Base-by-base conservation (phyloP, 2,888 invertebrate species). In the Cataglyphis livida region DNA sequence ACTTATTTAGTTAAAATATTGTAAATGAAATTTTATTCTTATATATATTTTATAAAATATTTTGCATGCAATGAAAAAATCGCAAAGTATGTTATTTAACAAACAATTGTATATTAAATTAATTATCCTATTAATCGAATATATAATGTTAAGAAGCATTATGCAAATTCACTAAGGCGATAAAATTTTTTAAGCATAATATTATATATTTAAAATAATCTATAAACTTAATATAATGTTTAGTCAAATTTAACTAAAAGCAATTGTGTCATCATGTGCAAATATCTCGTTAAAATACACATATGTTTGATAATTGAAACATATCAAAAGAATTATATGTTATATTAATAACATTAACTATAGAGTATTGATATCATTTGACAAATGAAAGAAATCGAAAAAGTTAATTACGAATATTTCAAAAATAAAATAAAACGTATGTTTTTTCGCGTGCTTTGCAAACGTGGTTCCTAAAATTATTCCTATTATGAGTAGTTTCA, bases 61-160 rank as follows among this genome's bases (percentile, higher is more conserved):
- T 66, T 78, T 78, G 41, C 73, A 82, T 84, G 73, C 59, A 32
- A 76, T 70, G 57, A 79, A 75, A 71, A 64, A 25, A 59, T 68
- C 48, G 21, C 62, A 54, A 73, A 70, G 66, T 65, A 28, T 32
- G 25, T 70, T 9, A 71, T 62, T 82, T 18, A 79, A 76, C 64
- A 82, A 62, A 79, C 38, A 54, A 54, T 59, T 15, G 25, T 28
- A 59, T 35, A 78, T 65, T 10, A n/a, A 44, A n/a, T 41, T 15
- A 44, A 44, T 51, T 41, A 66, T 5, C 38, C n/a, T 57, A 57
- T 68, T 66, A 66, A 59, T 66, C 2, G 18, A 68, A 68, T 59
- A 48, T 54, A 25, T 65, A 54, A 54, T 25, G 1, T 15, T 75
- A 64, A 65, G 15, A 65, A 64, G 64, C 51, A 76, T 76, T 54